Evolutionary conservation across 2,797 vertebrate species (phyloP), one percentile per base, ranked within the genome.

Genomic region (Clarias platycephalus): DNA sequence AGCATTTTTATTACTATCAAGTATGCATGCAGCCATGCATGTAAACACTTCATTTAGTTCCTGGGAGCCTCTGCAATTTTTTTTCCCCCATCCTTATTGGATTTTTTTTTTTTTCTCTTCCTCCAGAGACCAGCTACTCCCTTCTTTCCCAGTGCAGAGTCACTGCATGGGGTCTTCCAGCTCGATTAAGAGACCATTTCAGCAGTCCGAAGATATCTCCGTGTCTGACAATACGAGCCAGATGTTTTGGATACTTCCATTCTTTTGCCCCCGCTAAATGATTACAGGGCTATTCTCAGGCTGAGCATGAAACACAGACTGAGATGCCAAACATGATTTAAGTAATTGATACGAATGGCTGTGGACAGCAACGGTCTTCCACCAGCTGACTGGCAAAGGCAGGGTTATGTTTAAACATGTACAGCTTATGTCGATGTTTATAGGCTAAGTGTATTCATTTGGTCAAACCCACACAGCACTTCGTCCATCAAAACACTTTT

Each of bases 1-100:
- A 94, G 92, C 93, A 94, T 95, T 94, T 95, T 95, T 94, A 94
- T 94, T 92, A 92, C 92, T 90, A 87, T 90, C 90, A 91, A 92
- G 92, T 90, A 89, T 60, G 91, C 85, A 92, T 86, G 92, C 93
- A 93, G 92, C 86, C 91, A 94, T 93, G 92, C 94, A 93, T 94
- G 93, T 94, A 93, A 93, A 91, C 86, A 89, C 88, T 93, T 93
- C 90, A 92, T 93, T 94, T 92, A 90, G 90, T 88, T 92, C 91
- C 91, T 87, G 85, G 84, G 87, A 86, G 88, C 82, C 68, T 86
- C 74, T 64, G 70, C 78, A 55, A 72, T 28, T 86, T 68, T 49
- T 49, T 81, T 70, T 44, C 20, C 24, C 37, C 37, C 16, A 66
- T 80, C 40, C 83, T 84, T 79, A 78, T 28, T 66, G 60, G 58